A percentile compares a stretch with the other conserved stretches of the same genome.
Conservation (phyloP, 1,140 invertebrate genomes). For the Drosophila rhopaloa region DNA sequence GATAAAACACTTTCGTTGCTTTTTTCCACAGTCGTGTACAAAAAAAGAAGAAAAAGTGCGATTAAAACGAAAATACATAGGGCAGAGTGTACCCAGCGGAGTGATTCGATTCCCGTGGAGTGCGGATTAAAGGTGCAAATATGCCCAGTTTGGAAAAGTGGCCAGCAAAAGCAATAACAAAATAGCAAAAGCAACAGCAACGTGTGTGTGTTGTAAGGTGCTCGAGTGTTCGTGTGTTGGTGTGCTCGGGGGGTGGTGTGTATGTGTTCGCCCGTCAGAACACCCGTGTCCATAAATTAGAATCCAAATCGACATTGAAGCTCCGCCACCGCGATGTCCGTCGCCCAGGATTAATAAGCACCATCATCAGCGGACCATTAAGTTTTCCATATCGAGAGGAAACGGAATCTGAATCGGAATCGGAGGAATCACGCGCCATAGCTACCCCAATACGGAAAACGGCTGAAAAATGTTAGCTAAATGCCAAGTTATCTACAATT, state of each 20-base stretch:
- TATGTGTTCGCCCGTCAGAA: constrained; percentile 14
- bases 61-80: constrained; percentile 26
- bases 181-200: constrained; percentile 29
- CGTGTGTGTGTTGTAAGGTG: constrained; percentile 58
- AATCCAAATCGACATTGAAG: constrained; percentile 44
- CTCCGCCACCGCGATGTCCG: constrained; percentile 13
- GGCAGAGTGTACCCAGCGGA: constrained; percentile 9
- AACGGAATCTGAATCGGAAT: constrained; percentile 9
- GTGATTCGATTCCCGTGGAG: constrained; percentile 39
- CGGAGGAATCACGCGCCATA: constrained; percentile 68
- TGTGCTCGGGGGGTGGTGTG: constrained; percentile 46
- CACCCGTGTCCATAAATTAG: constrained; percentile 61
- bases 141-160: constrained; percentile 74
- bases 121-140: constrained; percentile 57
- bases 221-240: constrained; percentile 15
- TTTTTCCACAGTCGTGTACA: constrained; percentile 67
- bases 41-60: constrained; percentile 53
- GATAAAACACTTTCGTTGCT: constrained; percentile 67
- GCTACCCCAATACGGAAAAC: constrained; percentile 61
- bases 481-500: constrained; percentile 77
- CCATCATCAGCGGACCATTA: constrained; percentile 16
- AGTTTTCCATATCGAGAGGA: constrained; percentile 9
- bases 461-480: constrained; percentile 75
- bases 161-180: constrained; percentile 65
- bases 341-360: constrained; percentile 65